These are phyloP conservation scores for Thereva unica DNA, from an alignment of 2,888 invertebrate genomes.

Conservation along the genomic window DNA sequence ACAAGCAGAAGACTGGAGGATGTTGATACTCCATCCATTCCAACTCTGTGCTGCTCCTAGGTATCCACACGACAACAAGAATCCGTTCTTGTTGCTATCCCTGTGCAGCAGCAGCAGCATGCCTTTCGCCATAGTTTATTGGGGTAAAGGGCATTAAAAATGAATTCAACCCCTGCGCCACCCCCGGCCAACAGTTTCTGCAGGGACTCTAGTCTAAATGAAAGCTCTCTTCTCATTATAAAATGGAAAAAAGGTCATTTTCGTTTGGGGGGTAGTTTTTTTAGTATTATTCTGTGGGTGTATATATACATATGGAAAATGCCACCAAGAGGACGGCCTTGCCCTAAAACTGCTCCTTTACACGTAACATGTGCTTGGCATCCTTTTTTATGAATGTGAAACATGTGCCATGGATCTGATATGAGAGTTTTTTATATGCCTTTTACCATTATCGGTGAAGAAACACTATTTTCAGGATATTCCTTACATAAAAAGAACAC, in stretches of 20 bases:
- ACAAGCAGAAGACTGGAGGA: too few species aligned
- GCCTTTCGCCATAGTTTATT: conserved; percentile 17
- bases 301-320: background rate
- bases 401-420: conserved; percentile 17
- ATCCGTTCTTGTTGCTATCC: conserved; percentile 6
- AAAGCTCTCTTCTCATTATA: conserved; percentile 26
- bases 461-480: conserved; percentile 17
- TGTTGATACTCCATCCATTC: too few species aligned
- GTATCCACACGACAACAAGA: conserved; percentile 1
- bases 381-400: conserved; percentile 12
- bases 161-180: conserved; percentile 1
- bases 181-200: too few species aligned
- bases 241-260: conserved; percentile 32
- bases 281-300: conserved; percentile 5
- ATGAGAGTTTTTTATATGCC: conserved; percentile 12
- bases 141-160: conserved; percentile 27
- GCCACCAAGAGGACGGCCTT: conserved; percentile 23
- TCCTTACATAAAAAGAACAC: conserved; percentile 3
- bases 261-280: background rate
- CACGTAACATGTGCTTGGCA: conserved; percentile 18
- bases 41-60: background rate
- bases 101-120: too few species aligned
- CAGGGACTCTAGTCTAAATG: conserved; percentile 10
- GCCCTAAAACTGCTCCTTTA: conserved; percentile 17
- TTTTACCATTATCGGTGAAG: conserved; percentile 24